Conservation (phyloP, 1,140 invertebrate genomes). For the Leucophenga varia region DNA sequence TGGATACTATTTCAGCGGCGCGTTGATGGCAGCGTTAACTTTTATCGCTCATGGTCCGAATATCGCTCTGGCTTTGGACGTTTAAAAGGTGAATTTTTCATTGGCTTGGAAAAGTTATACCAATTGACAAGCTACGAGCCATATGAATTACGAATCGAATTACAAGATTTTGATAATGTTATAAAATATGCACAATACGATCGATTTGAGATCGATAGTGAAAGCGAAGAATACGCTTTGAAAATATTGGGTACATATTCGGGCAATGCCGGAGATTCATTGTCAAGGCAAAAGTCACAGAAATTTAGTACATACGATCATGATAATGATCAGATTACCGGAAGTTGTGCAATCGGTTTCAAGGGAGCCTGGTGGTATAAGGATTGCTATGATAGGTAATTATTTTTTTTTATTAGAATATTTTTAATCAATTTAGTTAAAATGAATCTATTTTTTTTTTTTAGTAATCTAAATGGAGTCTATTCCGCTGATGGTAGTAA, state of each 20-base stretch:
- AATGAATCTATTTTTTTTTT: not conserved
- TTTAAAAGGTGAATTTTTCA: slow-evolving; percentile 63
- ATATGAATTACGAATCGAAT: slow-evolving; percentile 4
- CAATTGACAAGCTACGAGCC: slow-evolving; percentile 54
- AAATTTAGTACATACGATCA: slow-evolving; percentile 70
- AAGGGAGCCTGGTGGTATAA: slow-evolving; percentile 58
- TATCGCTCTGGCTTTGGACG: slow-evolving; percentile 66
- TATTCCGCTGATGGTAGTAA: not conserved
- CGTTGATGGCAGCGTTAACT: slow-evolving; percentile 63
- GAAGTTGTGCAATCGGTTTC: slow-evolving; percentile 65
- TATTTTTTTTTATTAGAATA: not conserved
- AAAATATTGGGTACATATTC: slow-evolving; percentile 63
- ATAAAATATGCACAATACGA: slow-evolving; percentile 64
- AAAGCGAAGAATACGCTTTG: slow-evolving; percentile 65
- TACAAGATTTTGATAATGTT: slow-evolving; percentile 61
- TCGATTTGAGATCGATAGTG: slow-evolving; percentile 64
- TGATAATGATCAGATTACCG: slow-evolving; percentile 69
- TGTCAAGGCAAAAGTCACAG: slow-evolving; percentile 66
- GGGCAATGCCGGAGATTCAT: slow-evolving; percentile 67
- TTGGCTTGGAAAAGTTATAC: slow-evolving; percentile 61
- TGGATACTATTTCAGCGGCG: slow-evolving; percentile 44
- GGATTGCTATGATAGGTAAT: slow-evolving; percentile 4
- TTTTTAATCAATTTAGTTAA: no score
- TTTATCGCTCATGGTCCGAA: slow-evolving; percentile 62
- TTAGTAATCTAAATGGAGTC: slow-evolving; percentile 7